Conservation (phyloP, 1,140 invertebrate genomes). For the Trichonephila clavipes region DNA sequence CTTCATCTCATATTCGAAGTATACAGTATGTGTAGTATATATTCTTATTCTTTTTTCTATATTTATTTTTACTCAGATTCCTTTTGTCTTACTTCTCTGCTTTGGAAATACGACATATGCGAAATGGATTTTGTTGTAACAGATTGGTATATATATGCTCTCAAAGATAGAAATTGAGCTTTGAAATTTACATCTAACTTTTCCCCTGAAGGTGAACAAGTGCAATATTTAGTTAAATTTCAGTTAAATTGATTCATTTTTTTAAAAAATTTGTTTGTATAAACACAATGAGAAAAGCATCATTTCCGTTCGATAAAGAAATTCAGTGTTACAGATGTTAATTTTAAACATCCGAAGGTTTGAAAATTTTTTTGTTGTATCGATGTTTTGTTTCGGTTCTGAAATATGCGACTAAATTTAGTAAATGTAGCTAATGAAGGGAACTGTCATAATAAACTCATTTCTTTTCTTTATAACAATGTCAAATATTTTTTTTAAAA, state of each 20-base stretch:
- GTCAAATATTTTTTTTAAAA: no score
- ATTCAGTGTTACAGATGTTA: no score
- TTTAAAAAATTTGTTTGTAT: no score
- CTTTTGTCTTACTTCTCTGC: not conserved
- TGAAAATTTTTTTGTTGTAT: no score
- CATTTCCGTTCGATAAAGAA: no score
- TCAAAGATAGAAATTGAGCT: not conserved
- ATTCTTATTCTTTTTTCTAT: constrained; percentile 4
- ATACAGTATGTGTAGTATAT: not conserved
- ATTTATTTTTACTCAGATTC: not conserved
- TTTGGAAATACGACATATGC: not conserved
- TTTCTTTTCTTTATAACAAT: no score
- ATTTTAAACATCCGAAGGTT: no score
- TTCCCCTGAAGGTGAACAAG: not conserved
- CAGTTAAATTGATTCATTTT: not conserved
- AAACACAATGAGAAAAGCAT: no score
- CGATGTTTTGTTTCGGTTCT: no score
- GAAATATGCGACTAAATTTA: no score
- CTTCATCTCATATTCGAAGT: constrained; percentile 57
- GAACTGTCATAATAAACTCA: no score
- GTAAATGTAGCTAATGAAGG: no score
- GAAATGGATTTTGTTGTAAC: not conserved
- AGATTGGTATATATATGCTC: not conserved
- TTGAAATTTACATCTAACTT: not conserved
- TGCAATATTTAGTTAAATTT: not conserved